Percentiles rank a stretch among this genome's conserved stretches.
Evolutionary conservation across 2,113 vertebrate genomes (phyloP).

Genomic region (Aegotheles bennettii): DNA sequence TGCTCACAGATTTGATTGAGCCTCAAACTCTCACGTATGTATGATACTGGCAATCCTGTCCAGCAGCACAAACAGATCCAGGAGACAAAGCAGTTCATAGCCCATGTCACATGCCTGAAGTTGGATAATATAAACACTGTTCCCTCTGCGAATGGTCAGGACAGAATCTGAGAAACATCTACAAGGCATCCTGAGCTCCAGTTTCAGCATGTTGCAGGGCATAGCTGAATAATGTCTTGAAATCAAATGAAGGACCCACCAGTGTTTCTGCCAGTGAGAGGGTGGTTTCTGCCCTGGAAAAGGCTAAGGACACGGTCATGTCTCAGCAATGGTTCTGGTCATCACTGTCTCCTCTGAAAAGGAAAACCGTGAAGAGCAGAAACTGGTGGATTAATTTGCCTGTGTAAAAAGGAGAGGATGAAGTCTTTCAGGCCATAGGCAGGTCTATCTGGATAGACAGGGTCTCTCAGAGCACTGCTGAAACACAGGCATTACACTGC

Average conservation of each 20-base stretch:
- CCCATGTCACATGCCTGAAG: background rate
- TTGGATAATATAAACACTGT: background rate
- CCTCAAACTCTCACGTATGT: accelerated
- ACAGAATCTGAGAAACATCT: background rate
- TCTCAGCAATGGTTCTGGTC: background rate
- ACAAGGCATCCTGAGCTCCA: background rate
- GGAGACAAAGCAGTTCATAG: background rate
- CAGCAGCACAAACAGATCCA: background rate
- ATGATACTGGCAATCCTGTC: background rate
- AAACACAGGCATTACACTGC: background rate
- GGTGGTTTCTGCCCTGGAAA: background rate
- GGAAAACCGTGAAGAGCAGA: background rate
- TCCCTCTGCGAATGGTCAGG: background rate
- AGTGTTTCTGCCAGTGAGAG: background rate
- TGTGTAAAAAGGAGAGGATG: background rate
- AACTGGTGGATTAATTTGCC: background rate
- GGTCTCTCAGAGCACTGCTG: background rate
- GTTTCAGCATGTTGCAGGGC: background rate
- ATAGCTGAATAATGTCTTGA: background rate
- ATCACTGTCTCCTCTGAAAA: background rate
- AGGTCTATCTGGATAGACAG: background rate
- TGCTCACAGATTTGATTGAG: background rate
- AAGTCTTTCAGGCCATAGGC: background rate
- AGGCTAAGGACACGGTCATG: accelerated
- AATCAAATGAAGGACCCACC: background rate